Conservation (phyloP, 1,140 invertebrate species). For the Heliconius himera region DNA sequence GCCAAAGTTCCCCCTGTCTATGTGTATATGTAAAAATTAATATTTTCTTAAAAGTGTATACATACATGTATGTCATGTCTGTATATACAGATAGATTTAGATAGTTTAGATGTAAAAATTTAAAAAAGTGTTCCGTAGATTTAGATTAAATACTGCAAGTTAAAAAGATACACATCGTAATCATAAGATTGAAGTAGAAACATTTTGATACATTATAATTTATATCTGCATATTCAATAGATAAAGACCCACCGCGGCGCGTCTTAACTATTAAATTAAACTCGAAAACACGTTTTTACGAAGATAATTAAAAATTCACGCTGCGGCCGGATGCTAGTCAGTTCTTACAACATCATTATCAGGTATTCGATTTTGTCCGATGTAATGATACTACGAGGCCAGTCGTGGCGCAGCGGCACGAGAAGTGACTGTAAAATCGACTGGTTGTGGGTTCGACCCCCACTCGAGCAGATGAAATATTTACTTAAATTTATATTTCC, state of each 20-base stretch:
- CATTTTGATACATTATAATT: neutral
- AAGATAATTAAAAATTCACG: conserved; percentile 19
- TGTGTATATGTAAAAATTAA: too few species aligned
- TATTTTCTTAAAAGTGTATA: too few species aligned
- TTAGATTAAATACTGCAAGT: neutral
- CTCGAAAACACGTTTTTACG: neutral
- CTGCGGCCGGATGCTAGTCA: neutral
- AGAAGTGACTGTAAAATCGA: too few species aligned
- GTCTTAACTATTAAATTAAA: conserved; percentile 1
- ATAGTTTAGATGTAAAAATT: too few species aligned
- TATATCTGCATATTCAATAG: neutral
- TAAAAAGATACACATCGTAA: neutral
- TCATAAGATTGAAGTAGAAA: neutral
- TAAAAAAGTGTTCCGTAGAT: neutral
- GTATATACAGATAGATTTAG: too few species aligned
- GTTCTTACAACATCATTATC: neutral
- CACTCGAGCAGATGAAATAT: too few species aligned
- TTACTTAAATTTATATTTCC: too few species aligned
- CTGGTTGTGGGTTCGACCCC: too few species aligned
- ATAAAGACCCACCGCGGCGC: neutral
- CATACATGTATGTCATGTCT: too few species aligned
- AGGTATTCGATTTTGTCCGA: neutral
- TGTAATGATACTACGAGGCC: too few species aligned
- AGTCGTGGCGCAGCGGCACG: too few species aligned
- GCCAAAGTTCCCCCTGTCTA: too few species aligned